These are phyloP conservation scores for Nestor notabilis DNA, from an alignment of 2,113 vertebrate species.

Conservation along the genomic window DNA sequence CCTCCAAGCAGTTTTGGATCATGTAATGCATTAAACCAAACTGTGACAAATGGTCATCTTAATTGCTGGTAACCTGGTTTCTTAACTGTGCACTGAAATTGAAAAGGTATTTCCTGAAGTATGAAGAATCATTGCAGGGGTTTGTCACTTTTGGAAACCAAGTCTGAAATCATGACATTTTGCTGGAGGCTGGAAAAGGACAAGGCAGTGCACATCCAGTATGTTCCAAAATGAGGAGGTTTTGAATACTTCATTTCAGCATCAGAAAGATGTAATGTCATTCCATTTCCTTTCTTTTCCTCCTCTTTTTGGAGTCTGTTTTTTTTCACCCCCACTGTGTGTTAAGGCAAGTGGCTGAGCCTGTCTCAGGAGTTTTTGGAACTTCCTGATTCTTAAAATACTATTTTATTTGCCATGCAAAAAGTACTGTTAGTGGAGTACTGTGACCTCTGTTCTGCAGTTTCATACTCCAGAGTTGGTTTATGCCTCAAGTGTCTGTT, in stretches of 20 bases:
- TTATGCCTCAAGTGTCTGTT: background rate
- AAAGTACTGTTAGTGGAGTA: background rate
- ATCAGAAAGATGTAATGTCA: background rate
- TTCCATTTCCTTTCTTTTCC: background rate
- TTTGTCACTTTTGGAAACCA: background rate
- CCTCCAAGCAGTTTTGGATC: background rate
- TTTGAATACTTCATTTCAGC: background rate
- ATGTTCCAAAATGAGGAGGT: background rate
- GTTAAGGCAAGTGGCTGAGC: background rate
- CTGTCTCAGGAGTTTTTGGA: background rate
- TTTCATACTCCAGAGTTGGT: background rate
- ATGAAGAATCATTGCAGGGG: background rate
- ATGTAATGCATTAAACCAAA: background rate
- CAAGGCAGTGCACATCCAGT: background rate
- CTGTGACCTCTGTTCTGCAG: background rate
- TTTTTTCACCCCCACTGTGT: background rate
- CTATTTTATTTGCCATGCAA: background rate
- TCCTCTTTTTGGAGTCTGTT: background rate
- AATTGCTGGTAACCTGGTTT: background rate
- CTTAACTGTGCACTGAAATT: background rate
- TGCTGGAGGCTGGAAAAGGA: background rate
- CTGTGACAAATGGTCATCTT: background rate
- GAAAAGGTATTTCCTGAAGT: background rate
- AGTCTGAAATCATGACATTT: background rate
- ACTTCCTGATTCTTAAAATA: background rate